Conservation (phyloP, 2,888 invertebrate species). For the Pandemis cinnamomeana region DNA sequence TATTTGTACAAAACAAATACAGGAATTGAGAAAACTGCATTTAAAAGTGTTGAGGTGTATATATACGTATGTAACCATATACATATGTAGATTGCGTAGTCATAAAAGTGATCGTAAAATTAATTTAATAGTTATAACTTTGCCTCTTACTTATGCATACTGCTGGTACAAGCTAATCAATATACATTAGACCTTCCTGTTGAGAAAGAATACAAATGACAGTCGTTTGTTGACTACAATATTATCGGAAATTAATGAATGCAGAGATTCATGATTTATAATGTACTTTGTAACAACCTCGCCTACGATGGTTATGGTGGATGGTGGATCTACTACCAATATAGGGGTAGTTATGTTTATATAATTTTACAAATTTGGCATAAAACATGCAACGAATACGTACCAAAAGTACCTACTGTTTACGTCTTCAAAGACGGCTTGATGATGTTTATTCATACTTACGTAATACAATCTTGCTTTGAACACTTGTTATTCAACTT, state of each 20-base stretch:
- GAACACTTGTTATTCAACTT: too few species aligned
- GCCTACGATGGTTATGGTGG: neutral
- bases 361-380: too few species aligned
- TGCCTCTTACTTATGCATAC: constrained; percentile 23
- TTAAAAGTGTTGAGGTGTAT: neutral
- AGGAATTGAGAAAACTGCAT: neutral
- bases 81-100: neutral
- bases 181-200: constrained; percentile 32
- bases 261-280: constrained; percentile 3
- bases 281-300: too few species aligned
- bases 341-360: too few species aligned
- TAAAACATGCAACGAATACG: too few species aligned
- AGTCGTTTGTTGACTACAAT: constrained; percentile 7
- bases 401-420: too few species aligned
- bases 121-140: neutral
- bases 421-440: too few species aligned
- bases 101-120: neutral
- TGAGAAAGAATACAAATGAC: constrained; percentile 23
- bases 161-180: constrained; percentile 29
- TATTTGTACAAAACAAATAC: neutral
- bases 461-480: too few species aligned
- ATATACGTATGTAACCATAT: neutral
- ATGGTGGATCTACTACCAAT: neutral
- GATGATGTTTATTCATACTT: too few species aligned
- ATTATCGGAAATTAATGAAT: constrained; percentile 29